These are phyloP conservation scores for Morbakka virulenta DNA, from an alignment of 30 jellyfish, hydroid and myxozoan species.

Conservation along the genomic window DNA sequence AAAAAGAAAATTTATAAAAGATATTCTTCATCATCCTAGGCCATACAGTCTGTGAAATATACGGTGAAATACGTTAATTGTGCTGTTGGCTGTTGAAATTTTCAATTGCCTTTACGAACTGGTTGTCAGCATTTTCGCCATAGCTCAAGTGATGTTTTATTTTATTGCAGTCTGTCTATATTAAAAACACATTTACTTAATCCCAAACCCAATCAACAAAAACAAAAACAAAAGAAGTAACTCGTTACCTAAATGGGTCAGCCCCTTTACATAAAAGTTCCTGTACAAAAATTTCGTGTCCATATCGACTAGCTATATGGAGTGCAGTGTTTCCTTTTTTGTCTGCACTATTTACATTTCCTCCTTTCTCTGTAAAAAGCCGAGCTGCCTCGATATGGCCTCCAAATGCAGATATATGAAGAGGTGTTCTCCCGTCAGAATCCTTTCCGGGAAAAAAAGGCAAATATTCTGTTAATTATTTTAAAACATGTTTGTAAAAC, in stretches of 20 bases:
- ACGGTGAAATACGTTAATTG: no score
- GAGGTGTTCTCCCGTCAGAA: constrained; percentile 75
- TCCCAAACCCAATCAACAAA: no score
- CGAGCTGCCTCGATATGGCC: constrained; percentile 88
- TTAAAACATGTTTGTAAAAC: neutral
- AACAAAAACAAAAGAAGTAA: no score
- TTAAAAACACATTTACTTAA: no score
- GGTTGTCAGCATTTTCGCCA: no score
- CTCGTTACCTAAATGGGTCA: constrained; percentile 84
- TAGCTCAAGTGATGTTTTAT: no score
- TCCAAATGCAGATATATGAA: constrained; percentile 88
- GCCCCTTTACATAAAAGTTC: constrained; percentile 82
- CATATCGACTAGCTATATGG: constrained; percentile 93
- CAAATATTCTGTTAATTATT: neutral
- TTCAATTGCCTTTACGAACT: no score
- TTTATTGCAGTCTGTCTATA: no score
- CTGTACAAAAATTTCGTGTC: constrained; percentile 85
- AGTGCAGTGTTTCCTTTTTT: constrained; percentile 82
- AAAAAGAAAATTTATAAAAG: no score
- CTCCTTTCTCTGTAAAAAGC: constrained; percentile 74
- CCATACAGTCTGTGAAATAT: no score
- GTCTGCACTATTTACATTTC: constrained; percentile 70
- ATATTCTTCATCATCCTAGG: no score
- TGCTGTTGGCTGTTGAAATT: no score
- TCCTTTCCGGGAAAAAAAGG: constrained; percentile 49